Evolutionary conservation across 2,797 vertebrate genomes (phyloP), one percentile per base, ranked within the genome.

Genomic region (Danio aesculapii): DNA sequence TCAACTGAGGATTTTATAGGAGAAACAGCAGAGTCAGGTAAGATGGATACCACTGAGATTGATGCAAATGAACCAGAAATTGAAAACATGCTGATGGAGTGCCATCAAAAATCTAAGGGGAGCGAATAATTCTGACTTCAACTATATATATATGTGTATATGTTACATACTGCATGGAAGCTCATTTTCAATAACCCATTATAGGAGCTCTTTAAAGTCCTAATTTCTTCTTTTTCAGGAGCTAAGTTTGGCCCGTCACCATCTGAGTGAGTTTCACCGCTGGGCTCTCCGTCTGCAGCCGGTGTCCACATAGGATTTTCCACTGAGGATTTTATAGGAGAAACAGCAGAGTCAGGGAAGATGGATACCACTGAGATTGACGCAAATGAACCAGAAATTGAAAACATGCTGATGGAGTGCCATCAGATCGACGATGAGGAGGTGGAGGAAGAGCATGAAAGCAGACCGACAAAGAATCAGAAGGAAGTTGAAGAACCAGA

Each of bases 221-320:
- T 78, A 0, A 13, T 81, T 86, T 81, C 13, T 70, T 57, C 30
- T 70, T 14, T 19, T 19, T 53, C 16, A 59, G 61, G 50, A 70
- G 58, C 9, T 6, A 77, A 55, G 66, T 66, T 74, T 57, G 81
- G 61, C 81, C 12, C 7, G 10, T 30, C 46, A 63, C 14, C n/a
- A 13, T 68, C 16, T 69, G 47, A 72, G 39, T 4, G 30, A 7
- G n/a, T 57, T 63, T 49, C 71, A 86, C 75, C 57, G 43, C 14
- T 77, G 64, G 21, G 14, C 53, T 59, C 16, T 67, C 55, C 41
- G 4, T 71, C 39, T 61, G 68, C 49, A 8, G 13, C 13, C 43
- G 68, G 13, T 46, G 58, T 71, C 58, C 17, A 4, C 12, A 80
- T 12, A 47, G n/a, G n/a, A n/a, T n/a, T n/a, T n/a, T 69, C 74